phyloP scores from a whole-genome alignment of 2,113 vertebrate genomes.

The Scortum barcoo region DNA sequence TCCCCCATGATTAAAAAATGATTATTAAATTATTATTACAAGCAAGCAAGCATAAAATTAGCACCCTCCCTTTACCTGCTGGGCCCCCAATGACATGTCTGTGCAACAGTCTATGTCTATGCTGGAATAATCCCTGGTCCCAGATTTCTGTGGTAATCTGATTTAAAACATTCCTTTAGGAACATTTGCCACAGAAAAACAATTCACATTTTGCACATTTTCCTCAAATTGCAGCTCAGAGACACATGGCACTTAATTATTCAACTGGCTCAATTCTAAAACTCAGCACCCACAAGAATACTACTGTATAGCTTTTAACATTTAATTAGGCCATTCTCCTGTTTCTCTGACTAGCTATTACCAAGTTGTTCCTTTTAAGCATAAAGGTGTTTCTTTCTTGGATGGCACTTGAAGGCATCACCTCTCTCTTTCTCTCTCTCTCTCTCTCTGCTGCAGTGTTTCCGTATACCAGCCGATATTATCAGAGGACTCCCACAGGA shows the following conservation, averaged over 20 bases:
- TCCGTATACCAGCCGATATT: not conserved
- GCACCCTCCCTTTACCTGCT: too few relatives aligned
- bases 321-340: not conserved
- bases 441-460: slow-evolving; percentile 17
- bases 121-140: not conserved
- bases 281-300: not conserved
- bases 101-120: not conserved
- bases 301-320: too few relatives aligned
- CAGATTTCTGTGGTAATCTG: not conserved
- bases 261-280: not conserved
- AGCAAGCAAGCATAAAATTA: too few relatives aligned
- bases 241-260: not conserved
- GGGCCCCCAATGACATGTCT: not conserved
- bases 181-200: not conserved
- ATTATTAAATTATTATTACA: too few relatives aligned
- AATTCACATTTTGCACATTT: not conserved
- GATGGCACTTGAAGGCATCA: slow-evolving; percentile 24
- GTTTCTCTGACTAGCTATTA: not conserved
- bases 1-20: too few relatives aligned
- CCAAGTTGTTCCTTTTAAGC: not conserved
- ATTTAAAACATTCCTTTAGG: not conserved
- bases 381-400: not conserved
- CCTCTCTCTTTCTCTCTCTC: not conserved
- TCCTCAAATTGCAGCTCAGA: not conserved
- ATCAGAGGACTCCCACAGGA: not conserved